These are phyloP conservation scores for Pissodes strobi DNA, from an alignment of 1,140 invertebrate species.

Conservation along the genomic window DNA sequence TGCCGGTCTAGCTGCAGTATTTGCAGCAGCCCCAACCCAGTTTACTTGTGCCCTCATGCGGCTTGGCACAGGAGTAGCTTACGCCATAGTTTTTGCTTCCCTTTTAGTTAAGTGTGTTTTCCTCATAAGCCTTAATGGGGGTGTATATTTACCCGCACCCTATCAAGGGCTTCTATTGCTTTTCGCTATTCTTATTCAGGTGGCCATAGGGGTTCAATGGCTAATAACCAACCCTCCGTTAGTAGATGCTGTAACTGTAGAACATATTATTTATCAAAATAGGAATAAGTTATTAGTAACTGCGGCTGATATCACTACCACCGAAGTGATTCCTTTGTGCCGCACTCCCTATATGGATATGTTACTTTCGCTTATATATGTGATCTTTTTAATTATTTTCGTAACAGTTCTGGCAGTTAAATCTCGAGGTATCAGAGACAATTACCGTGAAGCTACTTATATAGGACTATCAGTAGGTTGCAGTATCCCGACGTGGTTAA, in stretches of 20 bases:
- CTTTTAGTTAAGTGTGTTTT: slow-evolving; percentile 94
- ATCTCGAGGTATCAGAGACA: slow-evolving; percentile 86
- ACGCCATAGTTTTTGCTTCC: slow-evolving; percentile 87
- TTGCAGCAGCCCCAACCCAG: slow-evolving; percentile 77
- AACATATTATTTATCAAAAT: slow-evolving; percentile 41
- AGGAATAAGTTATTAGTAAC: slow-evolving; percentile 56
- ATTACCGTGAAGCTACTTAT: slow-evolving; percentile 87
- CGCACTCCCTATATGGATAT: slow-evolving; percentile 70
- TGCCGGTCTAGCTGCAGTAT: slow-evolving; percentile 78
- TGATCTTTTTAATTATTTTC: slow-evolving; percentile 80
- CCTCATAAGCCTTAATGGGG: slow-evolving; percentile 85
- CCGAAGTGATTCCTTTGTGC: slow-evolving; percentile 60
- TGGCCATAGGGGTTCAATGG: slow-evolving; percentile 88
- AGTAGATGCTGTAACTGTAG: slow-evolving; percentile 58
- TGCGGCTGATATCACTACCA: slow-evolving; percentile 51
- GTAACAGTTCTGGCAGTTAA: slow-evolving; percentile 83
- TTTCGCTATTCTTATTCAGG: slow-evolving; percentile 87
- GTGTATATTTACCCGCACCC: slow-evolving; percentile 89
- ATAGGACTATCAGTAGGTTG: slow-evolving; percentile 85
- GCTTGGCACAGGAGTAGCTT: slow-evolving; percentile 83
- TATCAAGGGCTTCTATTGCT: slow-evolving; percentile 88
- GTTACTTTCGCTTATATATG: slow-evolving; percentile 79
- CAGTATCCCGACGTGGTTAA: slow-evolving; percentile 84
- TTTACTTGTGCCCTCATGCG: slow-evolving; percentile 82
- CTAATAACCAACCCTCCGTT: slow-evolving; percentile 74